Base-by-base conservation (phyloP, 1,140 invertebrate genomes). In the Halyomorpha halys region DNA sequence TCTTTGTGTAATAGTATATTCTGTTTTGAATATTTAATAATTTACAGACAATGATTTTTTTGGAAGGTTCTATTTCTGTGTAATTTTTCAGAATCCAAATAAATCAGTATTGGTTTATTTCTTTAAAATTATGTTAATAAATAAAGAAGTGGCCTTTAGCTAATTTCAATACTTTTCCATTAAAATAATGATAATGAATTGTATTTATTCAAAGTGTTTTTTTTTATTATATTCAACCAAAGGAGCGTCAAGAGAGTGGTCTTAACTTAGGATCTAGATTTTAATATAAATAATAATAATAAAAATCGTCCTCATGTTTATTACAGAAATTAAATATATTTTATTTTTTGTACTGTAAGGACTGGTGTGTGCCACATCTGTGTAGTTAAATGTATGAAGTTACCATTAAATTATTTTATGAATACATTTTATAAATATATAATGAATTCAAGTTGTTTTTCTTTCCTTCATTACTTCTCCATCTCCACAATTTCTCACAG, bases 271-370 rank as follows among this genome's bases (percentile, higher is more conserved):
- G 47, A 6, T 18, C 6, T 49, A 49, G 47, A 21, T 13, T 49
- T 49, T 49, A 49, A 49, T 49, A 49, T 19, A 13, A 49, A 49
- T 19, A 49, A 21, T 49, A 49, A 49, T 49, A 49, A 49, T 49
- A 49, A 49, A 49, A 49, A 21, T 49, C 47, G 47, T 49, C 47
- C 47, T 49, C 47, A 8, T 4, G 5, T 49, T 49, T 49, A 47
- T 49, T 49, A 21, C 34, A 39, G 19, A 49, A 19, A 49, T 49
- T 49, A 18, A 49, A 49, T 49, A 49, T 49, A 49, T 49, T 49
- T 49, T 49, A 49, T 49, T 49, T 49, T 49, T 49, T 49, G 47
- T 49, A 49, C 47, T 49, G 11, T 49, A 49, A 49, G 47, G 47
- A 49, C 47, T 49, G 47, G 47, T 49, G 47, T 49, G 47, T 49